phyloP scores from a whole-genome alignment of 1,140 invertebrate species.

The Psilanteris sp. region DNA sequence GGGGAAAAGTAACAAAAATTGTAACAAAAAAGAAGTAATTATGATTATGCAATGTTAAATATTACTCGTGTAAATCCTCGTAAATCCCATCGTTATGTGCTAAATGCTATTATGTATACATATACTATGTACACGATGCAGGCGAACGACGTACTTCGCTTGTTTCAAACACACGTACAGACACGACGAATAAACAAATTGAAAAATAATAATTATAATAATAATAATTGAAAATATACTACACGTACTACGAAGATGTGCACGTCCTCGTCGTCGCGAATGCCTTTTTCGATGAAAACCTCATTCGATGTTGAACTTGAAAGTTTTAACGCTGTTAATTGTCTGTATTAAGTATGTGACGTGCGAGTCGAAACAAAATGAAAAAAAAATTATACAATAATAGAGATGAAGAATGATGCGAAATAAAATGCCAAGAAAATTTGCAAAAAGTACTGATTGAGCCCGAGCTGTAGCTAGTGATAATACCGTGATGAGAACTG shows the following conservation, averaged over 20 bases:
- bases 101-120: slow-evolving; percentile 71
- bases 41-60: slow-evolving; percentile 76
- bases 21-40: slow-evolving; percentile 67
- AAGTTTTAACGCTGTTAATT: slow-evolving; percentile 80
- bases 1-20: slow-evolving; percentile 47
- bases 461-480: slow-evolving; percentile 43
- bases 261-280: slow-evolving; percentile 74
- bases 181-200: slow-evolving; percentile 43
- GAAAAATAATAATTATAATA: too few species aligned
- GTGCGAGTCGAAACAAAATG: slow-evolving; percentile 30
- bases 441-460: slow-evolving; percentile 10
- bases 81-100: slow-evolving; percentile 76
- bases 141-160: slow-evolving; percentile 51
- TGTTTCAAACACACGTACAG: slow-evolving; percentile 56
- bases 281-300: slow-evolving; percentile 77
- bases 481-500: slow-evolving; percentile 27
- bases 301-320: slow-evolving; percentile 80
- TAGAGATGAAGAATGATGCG: neutral
- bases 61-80: slow-evolving; percentile 75
- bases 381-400: slow-evolving; percentile 25
- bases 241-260: slow-evolving; percentile 67
- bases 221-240: slow-evolving; percentile 25
- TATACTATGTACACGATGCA: slow-evolving; percentile 57
- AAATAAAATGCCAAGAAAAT: slow-evolving; percentile 31
- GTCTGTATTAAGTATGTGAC: slow-evolving; percentile 66